phyloP scores from a whole-genome alignment of 2,888 invertebrate genomes.

The Scelioninae gen. 2 region DNA sequence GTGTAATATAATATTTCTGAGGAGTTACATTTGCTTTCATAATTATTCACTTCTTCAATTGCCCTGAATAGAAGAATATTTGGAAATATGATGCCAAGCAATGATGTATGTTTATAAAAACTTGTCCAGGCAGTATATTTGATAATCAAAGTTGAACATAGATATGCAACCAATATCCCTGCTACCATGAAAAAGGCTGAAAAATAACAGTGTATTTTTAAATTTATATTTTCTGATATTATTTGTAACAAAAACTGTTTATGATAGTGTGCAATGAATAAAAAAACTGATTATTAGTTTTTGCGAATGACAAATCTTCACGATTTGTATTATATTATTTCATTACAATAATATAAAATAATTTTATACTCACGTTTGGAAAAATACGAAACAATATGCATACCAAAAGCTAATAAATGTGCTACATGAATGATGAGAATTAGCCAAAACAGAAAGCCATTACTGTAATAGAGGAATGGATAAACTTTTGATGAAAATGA shows the following conservation, averaged over 20 bases:
- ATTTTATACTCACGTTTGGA: conserved; percentile 68
- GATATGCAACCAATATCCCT: conserved; percentile 60
- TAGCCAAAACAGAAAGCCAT: conserved; percentile 71
- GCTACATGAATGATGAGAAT: conserved; percentile 66
- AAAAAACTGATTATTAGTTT: too few relatives aligned
- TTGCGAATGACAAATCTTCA: too few relatives aligned
- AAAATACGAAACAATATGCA: conserved; percentile 72
- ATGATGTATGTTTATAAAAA: conserved; percentile 61
- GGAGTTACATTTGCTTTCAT: conserved; percentile 68
- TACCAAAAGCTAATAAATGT: conserved; percentile 70
- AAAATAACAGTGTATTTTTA: too few relatives aligned
- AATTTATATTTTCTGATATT: too few relatives aligned
- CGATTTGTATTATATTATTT: too few relatives aligned
- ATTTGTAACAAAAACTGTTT: too few relatives aligned
- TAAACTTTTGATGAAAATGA: conserved; percentile 67
- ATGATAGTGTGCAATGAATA: too few relatives aligned
- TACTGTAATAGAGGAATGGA: conserved; percentile 70
- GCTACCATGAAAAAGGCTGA: conserved; percentile 61
- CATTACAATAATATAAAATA: background rate
- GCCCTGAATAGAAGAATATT: conserved; percentile 68
- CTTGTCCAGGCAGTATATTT: conserved; percentile 61
- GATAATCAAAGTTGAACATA: conserved; percentile 61
- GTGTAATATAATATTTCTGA: conserved; percentile 1
- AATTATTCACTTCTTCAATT: conserved; percentile 69
- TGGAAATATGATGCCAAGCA: conserved; percentile 70